Base-by-base conservation (phyloP, 2,888 invertebrate genomes). In the Drosophila stalkeri region DNA sequence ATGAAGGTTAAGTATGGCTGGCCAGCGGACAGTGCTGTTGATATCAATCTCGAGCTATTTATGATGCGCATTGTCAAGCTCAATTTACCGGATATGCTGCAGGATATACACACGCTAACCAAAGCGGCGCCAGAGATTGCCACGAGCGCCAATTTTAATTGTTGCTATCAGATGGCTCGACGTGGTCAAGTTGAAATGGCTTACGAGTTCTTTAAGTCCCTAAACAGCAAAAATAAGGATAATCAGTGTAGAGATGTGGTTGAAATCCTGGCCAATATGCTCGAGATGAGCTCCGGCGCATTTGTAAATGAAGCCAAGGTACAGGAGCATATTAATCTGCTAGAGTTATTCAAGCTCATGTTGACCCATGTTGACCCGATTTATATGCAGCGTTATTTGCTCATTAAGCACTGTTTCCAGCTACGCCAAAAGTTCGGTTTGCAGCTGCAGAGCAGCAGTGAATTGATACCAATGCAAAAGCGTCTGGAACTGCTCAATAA, bases 1-100 rank as follows among this genome's bases (percentile, higher is more conserved):
- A 91, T 93, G 89, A 92, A 92, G 80, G 88, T 88, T 1, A 93
- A 93, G 78, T 93, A 93, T 64, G 92, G 91, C 37, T 93, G 93
- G 93, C 90, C 92, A 3, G 89, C 90, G 0, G 91, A 93, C 64
- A 83, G 85, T 31, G 80, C 87, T 7, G 75, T 81, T 0, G 90
- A 92, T 54, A 86, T 89, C 20, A 91, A 92, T 71, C 83, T 92
- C 52, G 91, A 91, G 75, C 79, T 93, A 9, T 91, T 91, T 27
- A 86, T 92, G 75, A 91, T 90, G 77, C 92, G 93, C n/a, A 92
- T 93, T 60, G 77, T 93, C 0, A 92, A 93, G 77, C 61, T 92
- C 41, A 81, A 92, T 70, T 72, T 92, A 11, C 92, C 93, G 0
- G 93, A 92, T 61, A 92, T 93, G 92, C 63, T 92, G 16, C 81